Evolutionary conservation across 2,113 vertebrate genomes (phyloP).

Genomic region (Oreocharis arfaki): DNA sequence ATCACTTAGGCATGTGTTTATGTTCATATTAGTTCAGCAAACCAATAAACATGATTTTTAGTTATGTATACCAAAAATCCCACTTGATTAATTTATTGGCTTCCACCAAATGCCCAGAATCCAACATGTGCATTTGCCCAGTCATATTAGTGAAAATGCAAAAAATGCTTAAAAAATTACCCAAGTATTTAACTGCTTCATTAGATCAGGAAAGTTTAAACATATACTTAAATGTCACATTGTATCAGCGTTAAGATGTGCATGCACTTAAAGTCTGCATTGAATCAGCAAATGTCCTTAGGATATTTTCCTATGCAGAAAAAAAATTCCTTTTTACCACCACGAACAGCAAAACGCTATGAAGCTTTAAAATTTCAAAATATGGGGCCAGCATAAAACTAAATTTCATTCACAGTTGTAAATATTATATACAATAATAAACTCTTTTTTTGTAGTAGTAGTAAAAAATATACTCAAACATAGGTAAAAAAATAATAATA

Average conservation of each 20-base stretch:
- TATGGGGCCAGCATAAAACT: neutral
- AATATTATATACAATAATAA: neutral
- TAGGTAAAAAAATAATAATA: neutral
- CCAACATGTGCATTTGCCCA: neutral
- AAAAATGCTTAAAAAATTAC: neutral
- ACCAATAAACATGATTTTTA: neutral
- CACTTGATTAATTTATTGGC: neutral
- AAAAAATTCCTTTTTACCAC: neutral
- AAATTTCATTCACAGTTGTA: neutral
- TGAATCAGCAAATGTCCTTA: neutral
- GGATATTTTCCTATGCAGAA: neutral
- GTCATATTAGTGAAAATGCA: neutral
- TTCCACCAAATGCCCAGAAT: neutral
- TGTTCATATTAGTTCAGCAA: neutral
- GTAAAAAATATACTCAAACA: neutral
- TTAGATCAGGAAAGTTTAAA: neutral
- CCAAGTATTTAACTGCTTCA: neutral
- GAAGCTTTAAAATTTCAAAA: neutral
- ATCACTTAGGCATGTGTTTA: constrained; percentile 9
- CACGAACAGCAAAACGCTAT: neutral
- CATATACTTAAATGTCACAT: neutral
- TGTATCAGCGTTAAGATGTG: neutral
- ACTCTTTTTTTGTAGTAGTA: neutral
- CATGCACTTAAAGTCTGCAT: neutral
- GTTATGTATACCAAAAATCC: neutral